Evolutionary conservation across 2,113 vertebrate species (phyloP).

Genomic region (Ceyx melanurus): DNA sequence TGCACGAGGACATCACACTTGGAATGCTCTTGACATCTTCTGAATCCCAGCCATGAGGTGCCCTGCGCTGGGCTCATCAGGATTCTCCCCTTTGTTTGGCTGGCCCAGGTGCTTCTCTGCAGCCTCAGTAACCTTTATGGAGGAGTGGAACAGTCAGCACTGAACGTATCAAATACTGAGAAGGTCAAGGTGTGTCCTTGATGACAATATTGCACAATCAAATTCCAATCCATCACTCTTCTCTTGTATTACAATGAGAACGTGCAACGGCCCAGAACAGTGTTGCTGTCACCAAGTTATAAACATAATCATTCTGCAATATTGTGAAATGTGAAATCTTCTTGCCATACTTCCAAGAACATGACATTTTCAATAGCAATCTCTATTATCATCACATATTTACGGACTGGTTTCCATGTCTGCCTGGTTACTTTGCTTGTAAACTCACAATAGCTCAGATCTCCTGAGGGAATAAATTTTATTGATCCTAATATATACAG

Average conservation of each 20-base stretch:
- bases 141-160: not conserved
- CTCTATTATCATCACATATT: not conserved
- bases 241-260: not conserved
- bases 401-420: not conserved
- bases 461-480: not conserved
- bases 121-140: not conserved
- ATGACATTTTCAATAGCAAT: not conserved
- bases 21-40: not conserved
- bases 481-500: not conserved
- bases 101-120: accelerated
- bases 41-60: not conserved
- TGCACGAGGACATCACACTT: not conserved
- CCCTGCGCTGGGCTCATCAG: not conserved
- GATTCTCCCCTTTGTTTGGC: not conserved
- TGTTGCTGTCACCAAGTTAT: not conserved
- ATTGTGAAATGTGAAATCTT: not conserved
- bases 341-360: not conserved
- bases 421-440: not conserved
- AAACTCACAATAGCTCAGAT: not conserved
- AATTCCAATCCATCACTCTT: not conserved
- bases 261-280: not conserved
- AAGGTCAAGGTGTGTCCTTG: not conserved
- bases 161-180: not conserved
- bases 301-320: not conserved
- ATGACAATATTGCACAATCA: not conserved